Evolutionary conservation across 2,113 vertebrate species (phyloP), one percentile per base, ranked within the genome.

Genomic region (Rhea americana): DNA sequence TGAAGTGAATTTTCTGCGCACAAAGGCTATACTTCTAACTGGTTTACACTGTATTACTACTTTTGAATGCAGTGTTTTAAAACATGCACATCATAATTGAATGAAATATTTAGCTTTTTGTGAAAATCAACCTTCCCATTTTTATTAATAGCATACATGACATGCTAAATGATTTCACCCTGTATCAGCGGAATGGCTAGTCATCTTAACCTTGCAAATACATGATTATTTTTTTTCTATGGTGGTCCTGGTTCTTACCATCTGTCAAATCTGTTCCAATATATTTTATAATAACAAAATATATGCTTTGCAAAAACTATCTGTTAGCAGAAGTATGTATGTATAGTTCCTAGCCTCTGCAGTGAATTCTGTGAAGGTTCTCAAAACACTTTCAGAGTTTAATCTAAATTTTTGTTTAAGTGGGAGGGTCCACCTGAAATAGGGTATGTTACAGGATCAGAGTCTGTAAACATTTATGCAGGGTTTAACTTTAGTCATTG

Each of bases 1-100:
- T 47, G 88, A 50, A 86, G 66, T 43, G 91, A 92, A 87, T 74
- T 76, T 90, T 90, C 88, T 85, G 61, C 50, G 37, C 67, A 80
- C 55, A 68, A 81, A 76, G 24, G 17, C 39, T 62, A 45, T 71
- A 48, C 53, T 89, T 83, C 88, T 83, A 70, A 88, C 61, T 88
- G 86, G 91, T 91, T 96, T 95, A 47, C 66, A 89, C 43, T 78
- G 32, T 48, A 55, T 32, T 21, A 62, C 8, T 88, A 51, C 77
- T 96, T 95, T 89, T 51, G 73, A 94, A 90, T 65, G 80, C 53
- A 30, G 85, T 30, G 48, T 90, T 92, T 93, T 82, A 77, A 96
- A 93, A 73, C 82, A 45, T 26, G 78, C 66, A 67, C 28, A 76
- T 56, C 26, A 89, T 81, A 93, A 84, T 35, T 90, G 72, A 94